Evolutionary conservation across 2,113 vertebrate species (phyloP).

Genomic region (Malurus alboscapulatus): DNA sequence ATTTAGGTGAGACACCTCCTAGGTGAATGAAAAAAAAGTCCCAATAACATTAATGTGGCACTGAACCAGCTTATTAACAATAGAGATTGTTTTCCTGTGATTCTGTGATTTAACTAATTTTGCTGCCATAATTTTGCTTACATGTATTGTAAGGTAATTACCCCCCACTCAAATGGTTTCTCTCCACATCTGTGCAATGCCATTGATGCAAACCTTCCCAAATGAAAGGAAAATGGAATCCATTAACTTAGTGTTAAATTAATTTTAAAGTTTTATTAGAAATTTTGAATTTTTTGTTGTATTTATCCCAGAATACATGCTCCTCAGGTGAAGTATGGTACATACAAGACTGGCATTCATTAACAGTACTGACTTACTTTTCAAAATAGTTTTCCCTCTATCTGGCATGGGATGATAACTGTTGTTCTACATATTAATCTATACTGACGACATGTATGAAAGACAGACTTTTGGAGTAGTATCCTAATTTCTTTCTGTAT

Average conservation of each 20-base stretch:
- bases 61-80: background rate
- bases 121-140: background rate
- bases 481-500: background rate
- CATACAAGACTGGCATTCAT: background rate
- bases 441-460: background rate
- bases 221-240: background rate
- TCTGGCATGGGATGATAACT: background rate
- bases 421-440: background rate
- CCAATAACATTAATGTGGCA: background rate
- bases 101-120: background rate
- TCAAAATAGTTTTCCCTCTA: background rate
- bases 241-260: background rate
- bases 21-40: background rate
- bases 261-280: background rate
- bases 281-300: background rate
- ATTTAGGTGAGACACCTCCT: background rate
- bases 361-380: background rate
- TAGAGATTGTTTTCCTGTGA: background rate
- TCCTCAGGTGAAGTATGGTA: background rate
- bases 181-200: background rate
- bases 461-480: background rate
- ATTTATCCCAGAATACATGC: background rate
- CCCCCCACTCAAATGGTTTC: background rate
- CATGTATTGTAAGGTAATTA: background rate
- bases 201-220: background rate